These are phyloP conservation scores for Cactoblastis cactorum DNA, from an alignment of 2,888 invertebrate species.

Conservation along the genomic window DNA sequence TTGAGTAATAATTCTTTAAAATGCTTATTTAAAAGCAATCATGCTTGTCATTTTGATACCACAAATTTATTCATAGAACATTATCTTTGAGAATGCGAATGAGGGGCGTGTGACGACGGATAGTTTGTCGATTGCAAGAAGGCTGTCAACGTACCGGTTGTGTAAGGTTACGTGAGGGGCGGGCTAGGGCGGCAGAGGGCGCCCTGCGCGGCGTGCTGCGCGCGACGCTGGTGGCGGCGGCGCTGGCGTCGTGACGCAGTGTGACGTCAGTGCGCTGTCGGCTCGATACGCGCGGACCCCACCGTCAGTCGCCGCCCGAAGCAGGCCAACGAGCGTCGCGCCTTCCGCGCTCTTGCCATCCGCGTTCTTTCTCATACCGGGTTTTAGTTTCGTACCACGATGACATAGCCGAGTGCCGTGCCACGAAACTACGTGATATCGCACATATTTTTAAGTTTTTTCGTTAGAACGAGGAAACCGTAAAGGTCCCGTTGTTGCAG, in stretches of 20 bases:
- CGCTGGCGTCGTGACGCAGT: conserved; percentile 82
- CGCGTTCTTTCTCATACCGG: conserved; percentile 71
- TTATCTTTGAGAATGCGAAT: conserved; percentile 11
- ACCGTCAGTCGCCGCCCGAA: conserved; percentile 79
- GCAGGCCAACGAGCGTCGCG: conserved; percentile 73
- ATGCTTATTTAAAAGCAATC: too few relatives aligned
- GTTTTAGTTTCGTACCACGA: conserved; percentile 75
- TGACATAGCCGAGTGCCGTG: conserved; percentile 77
- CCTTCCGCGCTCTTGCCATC: conserved; percentile 65
- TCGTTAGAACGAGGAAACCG: conserved; percentile 69
- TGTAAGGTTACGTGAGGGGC: conserved; percentile 65
- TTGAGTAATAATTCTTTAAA: too few relatives aligned
- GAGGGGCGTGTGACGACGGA: conserved; percentile 37
- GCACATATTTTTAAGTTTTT: conserved; percentile 76
- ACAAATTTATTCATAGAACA: conserved; percentile 3
- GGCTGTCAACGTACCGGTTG: conserved; percentile 66
- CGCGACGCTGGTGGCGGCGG: conserved; percentile 63
- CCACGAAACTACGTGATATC: conserved; percentile 68
- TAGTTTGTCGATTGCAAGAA: conserved; percentile 51
- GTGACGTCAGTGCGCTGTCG: conserved; percentile 85
- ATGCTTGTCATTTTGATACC: too few relatives aligned
- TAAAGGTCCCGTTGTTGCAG: conserved; percentile 76
- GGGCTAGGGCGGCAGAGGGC: conserved; percentile 50
- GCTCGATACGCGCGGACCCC: conserved; percentile 81
- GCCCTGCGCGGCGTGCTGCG: conserved; percentile 49